Evolutionary conservation across 2,113 vertebrate species (phyloP).

Genomic region (Callocephalon fimbriatum): DNA sequence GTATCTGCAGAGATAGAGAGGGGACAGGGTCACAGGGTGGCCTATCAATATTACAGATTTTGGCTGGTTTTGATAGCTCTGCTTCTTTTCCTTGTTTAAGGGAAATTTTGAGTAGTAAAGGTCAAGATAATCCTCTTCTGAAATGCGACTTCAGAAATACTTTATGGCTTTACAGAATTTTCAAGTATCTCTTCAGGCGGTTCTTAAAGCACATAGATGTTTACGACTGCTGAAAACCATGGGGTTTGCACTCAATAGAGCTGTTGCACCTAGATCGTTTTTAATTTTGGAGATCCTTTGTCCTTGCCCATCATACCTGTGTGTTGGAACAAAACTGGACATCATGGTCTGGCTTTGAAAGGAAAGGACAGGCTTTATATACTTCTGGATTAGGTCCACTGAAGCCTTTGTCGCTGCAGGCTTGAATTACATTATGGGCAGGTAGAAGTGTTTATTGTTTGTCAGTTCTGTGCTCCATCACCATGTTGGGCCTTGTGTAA

Average conservation of each 20-base stretch:
- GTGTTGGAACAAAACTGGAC: not conserved
- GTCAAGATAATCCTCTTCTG: not conserved
- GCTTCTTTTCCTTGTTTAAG: conserved; percentile 9
- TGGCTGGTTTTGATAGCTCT: conserved; percentile 1
- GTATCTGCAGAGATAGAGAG: not conserved
- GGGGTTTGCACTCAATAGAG: not conserved
- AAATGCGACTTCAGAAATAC: not conserved
- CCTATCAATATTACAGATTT: conserved; percentile 24
- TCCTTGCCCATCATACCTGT: not conserved
- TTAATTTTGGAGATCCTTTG: not conserved
- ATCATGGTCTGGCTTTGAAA: not conserved
- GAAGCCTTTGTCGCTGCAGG: not conserved
- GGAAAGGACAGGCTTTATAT: not conserved
- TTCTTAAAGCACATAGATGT: not conserved
- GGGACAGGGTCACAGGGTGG: conserved; percentile 38
- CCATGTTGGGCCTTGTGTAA: not conserved
- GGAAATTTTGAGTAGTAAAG: not conserved
- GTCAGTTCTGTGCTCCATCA: not conserved
- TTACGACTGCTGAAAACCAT: not conserved
- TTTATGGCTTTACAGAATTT: not conserved
- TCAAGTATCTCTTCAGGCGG: not conserved
- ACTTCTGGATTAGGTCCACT: not conserved
- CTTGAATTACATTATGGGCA: not conserved
- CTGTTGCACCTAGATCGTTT: not conserved
- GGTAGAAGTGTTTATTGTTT: not conserved